Conservation (phyloP, 1,140 invertebrate genomes). For the Drosophila tsacasi region DNA sequence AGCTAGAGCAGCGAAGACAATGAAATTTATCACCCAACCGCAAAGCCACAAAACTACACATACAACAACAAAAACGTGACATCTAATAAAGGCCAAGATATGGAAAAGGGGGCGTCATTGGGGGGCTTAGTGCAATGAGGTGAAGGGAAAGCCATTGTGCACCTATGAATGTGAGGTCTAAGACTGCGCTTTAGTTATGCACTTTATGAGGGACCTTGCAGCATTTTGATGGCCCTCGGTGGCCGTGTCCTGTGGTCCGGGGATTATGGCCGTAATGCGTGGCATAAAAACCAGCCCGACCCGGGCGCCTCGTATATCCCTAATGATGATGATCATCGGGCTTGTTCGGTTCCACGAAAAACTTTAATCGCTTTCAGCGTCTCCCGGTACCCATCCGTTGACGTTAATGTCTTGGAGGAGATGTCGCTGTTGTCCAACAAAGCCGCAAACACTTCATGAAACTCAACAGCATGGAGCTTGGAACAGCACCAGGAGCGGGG, state of each 20-base stretch:
- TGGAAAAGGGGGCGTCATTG: not conserved
- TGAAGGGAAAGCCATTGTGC: constrained; percentile 36
- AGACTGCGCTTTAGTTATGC: constrained; percentile 60
- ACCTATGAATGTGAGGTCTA: constrained; percentile 50
- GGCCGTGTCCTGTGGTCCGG: constrained; percentile 27
- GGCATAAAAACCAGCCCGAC: constrained; percentile 44
- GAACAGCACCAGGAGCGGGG: not conserved
- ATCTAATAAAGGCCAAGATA: constrained; percentile 55
- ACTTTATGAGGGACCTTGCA: constrained; percentile 58
- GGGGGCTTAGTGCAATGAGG: not conserved
- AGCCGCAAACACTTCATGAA: constrained; percentile 57
- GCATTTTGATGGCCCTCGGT: constrained; percentile 46
- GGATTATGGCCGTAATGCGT: constrained; percentile 46
- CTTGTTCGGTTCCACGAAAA: constrained; percentile 42
- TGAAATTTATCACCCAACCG: constrained; percentile 73
- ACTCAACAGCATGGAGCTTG: constrained; percentile 41
- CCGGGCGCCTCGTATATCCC: constrained; percentile 35
- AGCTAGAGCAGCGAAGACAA: constrained; percentile 39
- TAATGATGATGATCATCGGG: constrained; percentile 54
- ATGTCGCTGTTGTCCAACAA: constrained; percentile 50
- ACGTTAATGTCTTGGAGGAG: constrained; percentile 20
- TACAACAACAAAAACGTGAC: constrained; percentile 52
- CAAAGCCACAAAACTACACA: constrained; percentile 57
- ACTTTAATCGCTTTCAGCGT: constrained; percentile 43
- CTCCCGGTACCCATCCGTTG: constrained; percentile 8